Evolutionary conservation across 2,113 vertebrate species (phyloP).

Genomic region (Hiodon alosoides): DNA sequence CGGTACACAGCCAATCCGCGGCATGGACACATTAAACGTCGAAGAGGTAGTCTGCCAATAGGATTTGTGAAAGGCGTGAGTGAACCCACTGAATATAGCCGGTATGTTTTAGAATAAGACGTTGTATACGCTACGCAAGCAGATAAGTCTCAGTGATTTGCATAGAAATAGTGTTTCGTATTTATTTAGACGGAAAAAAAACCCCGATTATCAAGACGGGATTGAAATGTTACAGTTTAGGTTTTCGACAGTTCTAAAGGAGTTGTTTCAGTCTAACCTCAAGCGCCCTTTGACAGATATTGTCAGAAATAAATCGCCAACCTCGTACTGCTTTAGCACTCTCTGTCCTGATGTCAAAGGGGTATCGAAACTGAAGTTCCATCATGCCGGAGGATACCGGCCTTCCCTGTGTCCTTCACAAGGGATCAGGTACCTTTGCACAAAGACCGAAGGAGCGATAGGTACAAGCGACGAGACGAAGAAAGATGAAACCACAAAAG

Average conservation of each 20-base stretch:
- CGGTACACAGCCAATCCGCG: conserved; percentile 1
- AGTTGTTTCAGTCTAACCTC: conserved; percentile 54
- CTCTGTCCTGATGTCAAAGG: conserved; percentile 33
- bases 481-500: conserved; percentile 44
- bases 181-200: conserved; percentile 19
- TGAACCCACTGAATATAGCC: neutral
- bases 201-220: conserved; percentile 40
- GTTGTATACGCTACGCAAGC: neutral
- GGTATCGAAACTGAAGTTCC: conserved; percentile 26
- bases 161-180: neutral
- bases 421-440: conserved; percentile 47
- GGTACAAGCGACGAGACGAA: conserved; percentile 45
- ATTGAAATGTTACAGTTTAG: conserved; percentile 70
- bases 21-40: neutral
- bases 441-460: conserved; percentile 51
- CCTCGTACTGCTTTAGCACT: conserved; percentile 33
- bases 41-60: neutral
- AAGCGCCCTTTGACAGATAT: conserved; percentile 47
- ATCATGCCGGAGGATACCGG: conserved; percentile 34
- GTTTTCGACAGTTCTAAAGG: conserved; percentile 58
- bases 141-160: neutral
- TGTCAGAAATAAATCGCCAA: conserved; percentile 39
- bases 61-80: neutral
- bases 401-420: conserved; percentile 11
- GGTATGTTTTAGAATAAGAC: neutral